Base-by-base conservation (phyloP, 2,888 invertebrate genomes). In the Tridacna gigas region DNA sequence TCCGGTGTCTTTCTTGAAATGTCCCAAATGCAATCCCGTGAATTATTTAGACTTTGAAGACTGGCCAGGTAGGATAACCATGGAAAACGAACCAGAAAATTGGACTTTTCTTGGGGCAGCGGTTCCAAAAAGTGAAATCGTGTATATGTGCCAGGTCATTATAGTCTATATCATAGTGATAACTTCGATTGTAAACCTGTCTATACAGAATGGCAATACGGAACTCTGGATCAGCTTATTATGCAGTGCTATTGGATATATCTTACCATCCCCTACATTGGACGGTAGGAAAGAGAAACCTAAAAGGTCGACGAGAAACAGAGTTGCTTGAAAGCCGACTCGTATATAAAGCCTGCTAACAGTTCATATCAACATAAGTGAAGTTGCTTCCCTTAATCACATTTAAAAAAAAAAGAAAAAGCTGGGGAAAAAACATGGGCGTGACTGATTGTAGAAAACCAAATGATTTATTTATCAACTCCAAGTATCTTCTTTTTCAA, bases 81-180 rank as follows among this genome's bases (percentile, higher is more conserved):
- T 48, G 26, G 74, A 74, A 56, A 20, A 56, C 22, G 22, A 74
- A n/a, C 28, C n/a, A n/a, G 80, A 80, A 20, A 76, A 69, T 15
- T 85, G 82, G 85, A 73, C 65, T 51, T 47, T 82, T 18, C 60
- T 82, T 51, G 80, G 85, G 22, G 75, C 74, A 15, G 37, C 22
- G 28, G 37, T 80, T 45, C 82, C 80, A 26, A 76, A 82, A 65
- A 76, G 75, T 28, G 85, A 85, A 75, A 80, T 85, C 25, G 78
- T 85, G 15, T 85, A 79, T 61, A 80, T 85, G 51, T 80, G 80
- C 78, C 80, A 85, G 28, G 77, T 85, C 75, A 51, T 77, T n/a
- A 77, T 80, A 20, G 80, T 80, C 9, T 80, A 77, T 51, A 37
- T 71, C 47, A 80, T 80, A 60, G 74, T 86, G 26, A 63, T 85